phyloP scores from a whole-genome alignment of 2,797 vertebrate genomes.

The Amphiprion clarkii region DNA sequence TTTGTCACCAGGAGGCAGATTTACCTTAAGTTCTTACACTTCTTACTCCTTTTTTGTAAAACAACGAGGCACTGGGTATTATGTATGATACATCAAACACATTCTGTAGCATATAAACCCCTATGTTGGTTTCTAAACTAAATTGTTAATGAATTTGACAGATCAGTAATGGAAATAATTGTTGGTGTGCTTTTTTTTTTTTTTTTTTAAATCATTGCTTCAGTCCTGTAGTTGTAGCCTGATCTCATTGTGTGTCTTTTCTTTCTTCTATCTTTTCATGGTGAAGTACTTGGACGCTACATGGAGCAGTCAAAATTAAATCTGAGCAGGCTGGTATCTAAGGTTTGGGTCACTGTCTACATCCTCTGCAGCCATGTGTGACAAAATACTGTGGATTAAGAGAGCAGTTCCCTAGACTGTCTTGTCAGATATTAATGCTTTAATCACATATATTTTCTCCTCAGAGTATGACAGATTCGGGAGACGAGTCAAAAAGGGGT shows the following conservation, averaged over 20 bases:
- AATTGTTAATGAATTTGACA: neutral
- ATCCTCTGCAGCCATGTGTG: neutral
- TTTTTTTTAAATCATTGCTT: neutral
- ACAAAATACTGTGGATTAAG: neutral
- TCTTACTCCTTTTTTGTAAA: too few relatives aligned
- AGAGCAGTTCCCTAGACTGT: too few relatives aligned
- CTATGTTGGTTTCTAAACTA: too few relatives aligned
- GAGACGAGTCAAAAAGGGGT: constrained; percentile 57
- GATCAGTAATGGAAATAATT: neutral
- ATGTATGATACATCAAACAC: too few relatives aligned
- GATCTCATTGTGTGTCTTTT: constrained; percentile 25
- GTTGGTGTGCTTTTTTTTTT: neutral
- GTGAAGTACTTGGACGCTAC: constrained; percentile 50
- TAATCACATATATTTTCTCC: constrained; percentile 1
- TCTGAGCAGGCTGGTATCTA: constrained; percentile 32
- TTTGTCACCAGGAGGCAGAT: too few relatives aligned
- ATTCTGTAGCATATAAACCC: too few relatives aligned
- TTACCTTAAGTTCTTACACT: too few relatives aligned
- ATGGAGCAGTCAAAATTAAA: constrained; percentile 20
- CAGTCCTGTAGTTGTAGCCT: neutral
- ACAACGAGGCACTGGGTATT: too few relatives aligned
- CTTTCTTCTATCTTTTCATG: constrained; percentile 8
- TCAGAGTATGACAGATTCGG: constrained; percentile 55
- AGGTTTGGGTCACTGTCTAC: constrained; percentile 51
- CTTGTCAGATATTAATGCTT: neutral